Conservation (phyloP, 37 sponge, comb jelly and placozoan genomes). For the Aphrocallistes beatrix region DNA sequence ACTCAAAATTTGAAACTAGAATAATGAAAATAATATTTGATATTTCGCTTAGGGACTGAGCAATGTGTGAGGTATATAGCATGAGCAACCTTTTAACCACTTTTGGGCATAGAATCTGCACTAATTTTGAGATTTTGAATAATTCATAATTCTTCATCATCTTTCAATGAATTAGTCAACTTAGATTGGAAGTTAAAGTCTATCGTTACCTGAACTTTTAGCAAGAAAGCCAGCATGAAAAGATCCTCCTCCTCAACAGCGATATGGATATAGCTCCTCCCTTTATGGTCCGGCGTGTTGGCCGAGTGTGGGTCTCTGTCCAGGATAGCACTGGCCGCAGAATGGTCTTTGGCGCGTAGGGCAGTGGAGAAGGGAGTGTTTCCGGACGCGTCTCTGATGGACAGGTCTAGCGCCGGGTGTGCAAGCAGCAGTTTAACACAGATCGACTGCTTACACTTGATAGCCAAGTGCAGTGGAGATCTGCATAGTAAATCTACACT, state of each 20-base stretch:
- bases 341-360: conserved; percentile 59
- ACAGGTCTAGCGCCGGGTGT: conserved; percentile 70
- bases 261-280: conserved; percentile 72
- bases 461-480: conserved; percentile 76
- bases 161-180: too few relatives aligned
- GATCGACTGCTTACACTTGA: conserved; percentile 45
- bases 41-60: too few relatives aligned
- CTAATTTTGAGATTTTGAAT: too few relatives aligned
- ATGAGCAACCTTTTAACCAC: too few relatives aligned
- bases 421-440: conserved; percentile 56
- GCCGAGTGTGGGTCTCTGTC: conserved; percentile 77
- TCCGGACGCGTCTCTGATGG: conserved; percentile 44
- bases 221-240: conserved; percentile 67
- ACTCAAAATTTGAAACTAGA: too few relatives aligned
- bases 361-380: conserved; percentile 78
- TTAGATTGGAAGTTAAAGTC: too few relatives aligned
- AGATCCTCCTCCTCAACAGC: conserved; percentile 65
- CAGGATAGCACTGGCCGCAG: conserved; percentile 62
- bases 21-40: too few relatives aligned
- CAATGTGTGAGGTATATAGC: too few relatives aligned
- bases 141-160: too few relatives aligned
- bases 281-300: conserved; percentile 37
- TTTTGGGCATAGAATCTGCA: too few relatives aligned
- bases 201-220: neutral
- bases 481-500: conserved; percentile 57